Evolutionary conservation across 2,797 vertebrate genomes (phyloP), one percentile per base, ranked within the genome.

Genomic region (Spatula versicolor): DNA sequence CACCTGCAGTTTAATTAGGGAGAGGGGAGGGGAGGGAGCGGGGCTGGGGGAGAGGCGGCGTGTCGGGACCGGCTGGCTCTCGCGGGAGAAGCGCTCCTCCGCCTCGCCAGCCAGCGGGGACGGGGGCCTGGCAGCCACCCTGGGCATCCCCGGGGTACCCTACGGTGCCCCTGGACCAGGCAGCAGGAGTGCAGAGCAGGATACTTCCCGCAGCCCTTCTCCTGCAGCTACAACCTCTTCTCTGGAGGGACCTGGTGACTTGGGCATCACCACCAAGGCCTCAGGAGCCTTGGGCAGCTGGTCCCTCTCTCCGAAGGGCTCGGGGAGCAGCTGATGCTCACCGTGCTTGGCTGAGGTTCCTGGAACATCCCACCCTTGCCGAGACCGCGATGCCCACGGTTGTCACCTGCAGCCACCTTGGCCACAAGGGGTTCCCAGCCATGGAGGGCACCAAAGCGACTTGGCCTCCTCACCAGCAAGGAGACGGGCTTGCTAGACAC

Each of bases 1-100:
- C 98, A 98, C 97, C 97, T 97, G 97, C 96, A 98, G 98, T 98
- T 98, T 98, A 98, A 98, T 98, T 98, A 97, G 97, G 96, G 96
- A 97, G 97, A 97, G 96, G 94, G 93, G 90, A 95, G 97, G 97
- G 90, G 54, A 94, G 78, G 64, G 95, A 94, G 90, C 31, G 4
- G 93, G 95, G 94, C 87, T 94, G 97, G 97, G 95, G 96, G 96
- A 96, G 93, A 94, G 92, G 79, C 62, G 25, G 91, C 96, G 0
- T 96, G 96, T 96, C 0, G 31, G 89, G 90, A 95, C 97, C 89
- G 86, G 97, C 95, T 2, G 28, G 56, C 75, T 87, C 67, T 92
- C 1, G 17, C 78, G 23, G 83, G 85, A 83, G 94, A 78, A 91
- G 66, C 37, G 93, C 88, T 94, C 48, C 54, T 82, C 68, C 2